Conservation (phyloP, 2,888 invertebrate species). For the Autographa gamma region DNA sequence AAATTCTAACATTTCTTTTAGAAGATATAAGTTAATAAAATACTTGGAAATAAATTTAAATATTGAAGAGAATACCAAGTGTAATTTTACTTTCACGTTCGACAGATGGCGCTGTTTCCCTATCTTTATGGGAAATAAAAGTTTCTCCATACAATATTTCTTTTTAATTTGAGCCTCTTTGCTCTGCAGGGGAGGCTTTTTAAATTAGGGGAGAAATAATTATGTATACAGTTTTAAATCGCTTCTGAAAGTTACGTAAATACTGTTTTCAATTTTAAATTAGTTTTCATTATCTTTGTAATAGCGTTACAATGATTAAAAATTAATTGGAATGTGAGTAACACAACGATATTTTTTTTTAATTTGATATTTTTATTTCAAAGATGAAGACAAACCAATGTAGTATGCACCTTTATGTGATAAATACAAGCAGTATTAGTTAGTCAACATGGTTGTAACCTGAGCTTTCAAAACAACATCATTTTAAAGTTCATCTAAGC, state of each 20-base stretch:
- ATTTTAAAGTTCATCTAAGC: not conserved
- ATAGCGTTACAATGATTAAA: not conserved
- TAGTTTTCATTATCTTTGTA: conserved; percentile 8
- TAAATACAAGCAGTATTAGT: too few relatives aligned
- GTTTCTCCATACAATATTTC: conserved; percentile 50
- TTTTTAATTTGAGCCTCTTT: conserved; percentile 43
- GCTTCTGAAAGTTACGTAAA: conserved; percentile 27
- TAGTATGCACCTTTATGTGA: too few relatives aligned
- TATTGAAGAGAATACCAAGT: conserved; percentile 29
- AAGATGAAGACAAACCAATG: not conserved
- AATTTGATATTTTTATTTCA: not conserved
- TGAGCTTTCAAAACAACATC: not conserved
- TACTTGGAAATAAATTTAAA: conserved; percentile 34
- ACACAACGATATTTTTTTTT: not conserved
- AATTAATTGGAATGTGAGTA: not conserved
- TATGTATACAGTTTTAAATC: conserved; percentile 35
- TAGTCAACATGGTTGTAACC: too few relatives aligned
- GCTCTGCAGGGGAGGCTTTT: conserved; percentile 26
- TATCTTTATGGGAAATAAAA: conserved; percentile 34
- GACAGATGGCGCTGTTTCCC: conserved; percentile 54
- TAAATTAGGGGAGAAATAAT: conserved; percentile 16
- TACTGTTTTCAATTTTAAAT: conserved; percentile 30
- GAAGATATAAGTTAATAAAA: not conserved
- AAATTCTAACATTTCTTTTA: not conserved
- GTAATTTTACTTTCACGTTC: conserved; percentile 38